Evolutionary conservation across 1,140 invertebrate species (phyloP).

Genomic region (Ceratitis capitata): DNA sequence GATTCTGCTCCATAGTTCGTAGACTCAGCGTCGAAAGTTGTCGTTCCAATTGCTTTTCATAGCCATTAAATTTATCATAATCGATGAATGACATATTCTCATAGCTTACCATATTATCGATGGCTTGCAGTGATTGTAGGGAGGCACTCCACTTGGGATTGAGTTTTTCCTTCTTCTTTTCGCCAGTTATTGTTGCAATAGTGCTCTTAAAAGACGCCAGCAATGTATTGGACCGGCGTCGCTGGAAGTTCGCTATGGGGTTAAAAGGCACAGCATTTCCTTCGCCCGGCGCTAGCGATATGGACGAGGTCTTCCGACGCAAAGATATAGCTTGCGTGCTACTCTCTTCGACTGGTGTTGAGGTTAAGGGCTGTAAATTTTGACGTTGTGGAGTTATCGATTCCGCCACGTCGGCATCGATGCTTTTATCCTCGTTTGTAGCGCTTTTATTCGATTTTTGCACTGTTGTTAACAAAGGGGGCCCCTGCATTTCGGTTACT

Average conservation of each 20-base stretch:
- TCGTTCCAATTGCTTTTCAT: constrained; percentile 61
- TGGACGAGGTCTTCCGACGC: constrained; percentile 40
- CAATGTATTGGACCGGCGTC: constrained; percentile 56
- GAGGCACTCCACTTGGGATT: constrained; percentile 64
- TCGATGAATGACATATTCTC: constrained; percentile 64
- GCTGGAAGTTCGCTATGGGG: constrained; percentile 57
- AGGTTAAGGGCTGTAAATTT: background rate
- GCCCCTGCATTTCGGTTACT: constrained; percentile 43
- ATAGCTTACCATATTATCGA: constrained; percentile 65
- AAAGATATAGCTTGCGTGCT: background rate
- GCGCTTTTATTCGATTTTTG: background rate
- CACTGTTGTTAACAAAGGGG: constrained; percentile 42
- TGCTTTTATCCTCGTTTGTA: constrained; percentile 33
- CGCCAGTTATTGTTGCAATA: constrained; percentile 46
- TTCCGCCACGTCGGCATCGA: no score
- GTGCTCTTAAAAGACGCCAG: constrained; percentile 57
- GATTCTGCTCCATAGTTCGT: constrained; percentile 41
- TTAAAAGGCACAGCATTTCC: constrained; percentile 43
- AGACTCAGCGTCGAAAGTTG: constrained; percentile 58
- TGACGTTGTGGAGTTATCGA: constrained; percentile 47
- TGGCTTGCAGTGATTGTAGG: constrained; percentile 61
- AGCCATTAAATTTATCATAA: constrained; percentile 64
- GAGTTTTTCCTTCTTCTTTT: constrained; percentile 58
- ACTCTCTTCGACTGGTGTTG: constrained; percentile 12
- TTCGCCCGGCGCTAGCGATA: constrained; percentile 48